Evolutionary conservation across 2,888 invertebrate genomes (phyloP).

Genomic region (Habrosyne pyritoides): DNA sequence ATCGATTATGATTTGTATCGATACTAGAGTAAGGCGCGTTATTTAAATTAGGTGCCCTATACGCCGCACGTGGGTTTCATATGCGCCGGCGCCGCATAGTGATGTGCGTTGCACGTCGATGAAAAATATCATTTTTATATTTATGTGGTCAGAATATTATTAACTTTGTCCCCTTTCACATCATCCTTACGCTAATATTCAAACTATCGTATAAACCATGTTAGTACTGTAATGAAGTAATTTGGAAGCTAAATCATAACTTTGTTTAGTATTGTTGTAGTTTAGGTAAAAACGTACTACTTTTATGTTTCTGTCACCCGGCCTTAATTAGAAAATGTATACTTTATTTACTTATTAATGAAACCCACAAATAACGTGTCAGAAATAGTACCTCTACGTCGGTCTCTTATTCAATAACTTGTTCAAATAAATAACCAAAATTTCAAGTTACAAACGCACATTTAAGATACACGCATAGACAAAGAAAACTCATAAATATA

Average conservation of each 20-base stretch:
- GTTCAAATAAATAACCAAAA: slow-evolving; percentile 6
- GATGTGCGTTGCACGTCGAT: slow-evolving; percentile 17
- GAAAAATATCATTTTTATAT: neutral
- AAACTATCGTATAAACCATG: no score
- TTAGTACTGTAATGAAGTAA: no score
- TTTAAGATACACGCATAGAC: neutral
- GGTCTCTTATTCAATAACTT: neutral
- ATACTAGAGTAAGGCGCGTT: slow-evolving; percentile 33
- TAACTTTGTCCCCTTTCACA: no score
- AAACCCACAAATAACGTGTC: no score
- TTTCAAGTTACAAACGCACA: neutral
- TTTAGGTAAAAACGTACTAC: no score
- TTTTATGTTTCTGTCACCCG: no score
- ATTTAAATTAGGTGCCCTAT: slow-evolving; percentile 39
- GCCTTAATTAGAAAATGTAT: neutral
- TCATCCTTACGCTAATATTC: no score
- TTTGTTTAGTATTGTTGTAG: no score
- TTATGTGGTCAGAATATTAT: neutral
- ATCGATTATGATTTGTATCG: slow-evolving; percentile 14
- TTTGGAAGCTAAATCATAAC: no score
- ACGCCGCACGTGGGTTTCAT: slow-evolving; percentile 51
- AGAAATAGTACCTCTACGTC: neutral
- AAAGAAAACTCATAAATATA: neutral
- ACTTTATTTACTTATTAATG: no score
- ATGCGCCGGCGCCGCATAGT: slow-evolving; percentile 24